phyloP scores from a whole-genome alignment of 2,797 vertebrate species.

The Buceros bicornis region DNA sequence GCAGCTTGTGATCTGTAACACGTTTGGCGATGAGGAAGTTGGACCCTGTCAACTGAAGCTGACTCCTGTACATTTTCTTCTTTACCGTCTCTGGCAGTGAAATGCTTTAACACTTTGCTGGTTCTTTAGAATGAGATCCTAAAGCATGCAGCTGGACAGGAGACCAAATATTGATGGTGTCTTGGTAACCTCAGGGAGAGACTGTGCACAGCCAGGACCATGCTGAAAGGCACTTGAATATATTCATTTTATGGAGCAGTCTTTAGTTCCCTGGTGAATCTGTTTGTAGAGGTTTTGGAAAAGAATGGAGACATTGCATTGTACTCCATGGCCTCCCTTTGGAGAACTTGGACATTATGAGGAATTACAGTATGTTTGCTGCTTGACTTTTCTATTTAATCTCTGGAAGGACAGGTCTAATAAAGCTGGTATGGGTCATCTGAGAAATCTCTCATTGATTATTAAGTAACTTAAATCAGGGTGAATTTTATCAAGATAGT shows the following conservation, averaged over 20 bases:
- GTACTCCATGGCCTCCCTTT: not conserved
- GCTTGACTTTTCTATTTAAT: not conserved
- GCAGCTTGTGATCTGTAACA: not conserved
- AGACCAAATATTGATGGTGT: not conserved
- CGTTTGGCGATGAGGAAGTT: not conserved
- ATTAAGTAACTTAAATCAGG: not conserved
- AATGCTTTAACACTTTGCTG: not conserved
- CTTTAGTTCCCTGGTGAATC: not conserved
- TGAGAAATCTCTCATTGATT: not conserved
- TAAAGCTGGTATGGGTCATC: not conserved
- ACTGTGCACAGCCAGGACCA: not conserved
- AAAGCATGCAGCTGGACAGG: not conserved
- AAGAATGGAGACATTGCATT: not conserved
- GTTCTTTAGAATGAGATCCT: not conserved
- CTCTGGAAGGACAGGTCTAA: not conserved
- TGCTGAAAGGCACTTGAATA: not conserved
- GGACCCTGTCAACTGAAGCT: not conserved
- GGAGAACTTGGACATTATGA: not conserved
- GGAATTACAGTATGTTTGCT: not conserved
- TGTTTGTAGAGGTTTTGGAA: not conserved
- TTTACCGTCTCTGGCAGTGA: not conserved
- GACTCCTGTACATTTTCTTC: not conserved
- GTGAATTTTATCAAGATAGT: slow-evolving; percentile 1
- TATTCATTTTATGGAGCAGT: not conserved
- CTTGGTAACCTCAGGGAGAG: not conserved